These are phyloP conservation scores for Proteles cristata DNA, from an alignment of 2,113 vertebrate species.

Conservation along the genomic window DNA sequence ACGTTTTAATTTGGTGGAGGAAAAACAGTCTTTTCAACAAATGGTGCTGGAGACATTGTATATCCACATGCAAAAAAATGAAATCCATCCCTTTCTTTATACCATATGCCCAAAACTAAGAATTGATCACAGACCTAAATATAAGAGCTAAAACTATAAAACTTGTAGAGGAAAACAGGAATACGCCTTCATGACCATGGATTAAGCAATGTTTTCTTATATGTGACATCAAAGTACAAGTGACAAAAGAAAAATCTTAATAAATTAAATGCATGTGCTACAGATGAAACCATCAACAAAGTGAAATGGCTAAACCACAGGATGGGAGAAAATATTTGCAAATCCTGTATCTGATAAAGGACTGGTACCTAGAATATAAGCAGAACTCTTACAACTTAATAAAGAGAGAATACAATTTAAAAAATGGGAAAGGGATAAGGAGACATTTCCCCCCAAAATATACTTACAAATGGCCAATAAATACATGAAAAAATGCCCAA, in stretches of 20 bases:
- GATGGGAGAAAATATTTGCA: background rate
- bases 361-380: background rate
- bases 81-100: background rate
- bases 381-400: background rate
- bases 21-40: background rate
- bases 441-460: background rate
- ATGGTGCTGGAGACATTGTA: background rate
- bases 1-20: background rate
- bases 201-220: background rate
- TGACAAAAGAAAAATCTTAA: conserved; percentile 11
- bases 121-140: background rate
- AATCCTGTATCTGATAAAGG: background rate
- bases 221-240: background rate
- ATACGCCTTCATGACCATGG: background rate
- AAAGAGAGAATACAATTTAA: background rate
- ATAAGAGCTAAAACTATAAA: background rate
- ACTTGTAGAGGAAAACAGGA: conserved; percentile 1
- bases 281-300: conserved; percentile 9
- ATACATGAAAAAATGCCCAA: background rate
- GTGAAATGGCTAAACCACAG: background rate
- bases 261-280: background rate
- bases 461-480: background rate
- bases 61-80: background rate
- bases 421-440: background rate
- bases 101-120: background rate